Conservation (phyloP, 2,113 vertebrate genomes). For the Reinhardtius hippoglossoides region DNA sequence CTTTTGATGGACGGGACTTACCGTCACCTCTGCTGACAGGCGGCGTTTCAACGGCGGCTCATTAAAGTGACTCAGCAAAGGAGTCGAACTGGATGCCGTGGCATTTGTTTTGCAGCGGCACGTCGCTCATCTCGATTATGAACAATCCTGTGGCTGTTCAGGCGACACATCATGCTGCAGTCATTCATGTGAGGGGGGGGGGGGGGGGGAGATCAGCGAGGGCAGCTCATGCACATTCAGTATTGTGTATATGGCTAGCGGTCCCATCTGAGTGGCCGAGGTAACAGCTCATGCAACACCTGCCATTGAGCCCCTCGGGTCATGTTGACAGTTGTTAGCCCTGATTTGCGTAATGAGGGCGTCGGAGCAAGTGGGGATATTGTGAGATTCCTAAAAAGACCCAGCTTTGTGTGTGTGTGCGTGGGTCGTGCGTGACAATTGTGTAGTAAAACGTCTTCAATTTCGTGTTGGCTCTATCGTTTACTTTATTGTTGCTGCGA, state of each 20-base stretch:
- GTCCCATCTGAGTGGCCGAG: slow-evolving; percentile 39
- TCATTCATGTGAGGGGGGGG: slow-evolving; percentile 36
- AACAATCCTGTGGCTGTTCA: slow-evolving; percentile 11
- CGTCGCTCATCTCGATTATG: slow-evolving; percentile 26
- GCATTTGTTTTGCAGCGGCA: slow-evolving; percentile 32
- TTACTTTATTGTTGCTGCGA: too few relatives aligned
- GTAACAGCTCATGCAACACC: slow-evolving; percentile 64
- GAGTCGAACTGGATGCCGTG: slow-evolving; percentile 53
- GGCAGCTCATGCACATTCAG: slow-evolving; percentile 29
- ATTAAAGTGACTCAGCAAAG: slow-evolving; percentile 48
- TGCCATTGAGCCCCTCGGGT: slow-evolving; percentile 55
- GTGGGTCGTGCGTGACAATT: too few relatives aligned
- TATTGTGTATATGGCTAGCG: slow-evolving; percentile 47
- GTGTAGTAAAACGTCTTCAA: too few relatives aligned
- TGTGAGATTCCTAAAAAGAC: slow-evolving; percentile 12
- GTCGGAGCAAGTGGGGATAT: slow-evolving; percentile 29
- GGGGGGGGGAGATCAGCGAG: slow-evolving; percentile 3
- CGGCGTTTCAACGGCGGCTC: slow-evolving; percentile 31
- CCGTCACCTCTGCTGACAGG: slow-evolving; percentile 49
- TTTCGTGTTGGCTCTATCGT: too few relatives aligned
- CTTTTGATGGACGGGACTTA: slow-evolving; percentile 32
- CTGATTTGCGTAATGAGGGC: slow-evolving; percentile 60
- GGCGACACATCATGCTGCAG: slow-evolving; percentile 17
- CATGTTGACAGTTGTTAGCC: slow-evolving; percentile 58
- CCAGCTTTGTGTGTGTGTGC: slow-evolving; percentile 6